Evolutionary conservation across 2,797 vertebrate genomes (phyloP).

Genomic region (Pangasius sanitwongsei): DNA sequence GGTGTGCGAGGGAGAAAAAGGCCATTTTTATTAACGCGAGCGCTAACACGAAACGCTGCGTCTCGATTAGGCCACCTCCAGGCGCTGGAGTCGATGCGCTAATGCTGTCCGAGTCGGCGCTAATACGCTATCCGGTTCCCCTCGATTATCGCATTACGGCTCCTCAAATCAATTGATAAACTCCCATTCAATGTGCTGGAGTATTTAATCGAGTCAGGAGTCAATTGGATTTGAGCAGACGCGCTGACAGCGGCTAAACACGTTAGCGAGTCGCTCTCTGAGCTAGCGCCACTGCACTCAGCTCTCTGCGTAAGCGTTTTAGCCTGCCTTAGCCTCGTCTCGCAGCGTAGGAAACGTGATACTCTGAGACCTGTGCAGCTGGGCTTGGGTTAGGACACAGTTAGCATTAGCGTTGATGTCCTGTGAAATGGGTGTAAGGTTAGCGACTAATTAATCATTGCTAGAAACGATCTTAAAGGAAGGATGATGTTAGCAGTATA

Average conservation of each 20-base stretch:
- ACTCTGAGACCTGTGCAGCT: background rate
- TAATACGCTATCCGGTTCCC: slow-evolving; percentile 98
- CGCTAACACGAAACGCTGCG: slow-evolving; percentile 67
- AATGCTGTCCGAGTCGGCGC: slow-evolving; percentile 90
- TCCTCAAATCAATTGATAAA: slow-evolving; percentile 98
- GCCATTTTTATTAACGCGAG: slow-evolving; percentile 73
- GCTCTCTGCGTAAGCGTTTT: slow-evolving; percentile 57
- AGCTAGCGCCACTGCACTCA: slow-evolving; percentile 58
- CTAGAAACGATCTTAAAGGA: background rate
- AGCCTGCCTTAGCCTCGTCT: background rate
- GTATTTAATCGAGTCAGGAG: slow-evolving; percentile 99
- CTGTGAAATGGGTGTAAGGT: background rate
- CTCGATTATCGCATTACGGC: slow-evolving; percentile 98
- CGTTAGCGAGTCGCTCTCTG: slow-evolving; percentile 77
- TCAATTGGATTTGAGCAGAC: slow-evolving; percentile 96
- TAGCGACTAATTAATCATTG: background rate
- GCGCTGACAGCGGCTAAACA: slow-evolving; percentile 92
- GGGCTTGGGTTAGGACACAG: background rate
- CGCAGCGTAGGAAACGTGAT: background rate
- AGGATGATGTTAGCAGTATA: background rate
- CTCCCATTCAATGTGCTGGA: slow-evolving; percentile 91
- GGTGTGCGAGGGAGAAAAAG: slow-evolving; percentile 54
- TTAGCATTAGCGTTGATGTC: slow-evolving; percentile 17
- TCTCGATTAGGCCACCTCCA: slow-evolving; percentile 75
- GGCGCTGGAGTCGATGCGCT: slow-evolving; percentile 70